Base-by-base conservation (phyloP, 2,888 invertebrate species). In the Parnassius glacialis region DNA sequence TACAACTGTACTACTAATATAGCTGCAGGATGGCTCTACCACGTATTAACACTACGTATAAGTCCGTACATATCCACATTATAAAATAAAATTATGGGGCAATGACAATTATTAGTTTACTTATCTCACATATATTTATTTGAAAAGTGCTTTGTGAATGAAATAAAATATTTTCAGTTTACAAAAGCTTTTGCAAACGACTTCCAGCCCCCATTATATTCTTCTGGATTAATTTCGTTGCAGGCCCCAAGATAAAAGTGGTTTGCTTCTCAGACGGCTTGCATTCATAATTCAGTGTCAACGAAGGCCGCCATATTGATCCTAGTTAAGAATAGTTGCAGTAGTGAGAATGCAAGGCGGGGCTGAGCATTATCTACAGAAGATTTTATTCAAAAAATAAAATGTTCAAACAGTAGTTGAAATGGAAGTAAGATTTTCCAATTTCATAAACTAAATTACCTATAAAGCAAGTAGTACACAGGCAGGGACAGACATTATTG, bases 281-380 rank as follows among this genome's bases (percentile, higher is more conserved):
- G 57, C 58, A 62, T 62, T 62, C 57, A 57, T 57, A 62, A 57
- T 57, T 62, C 62, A 57, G 57, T 62, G 57, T 58, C 57, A 62
- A 62, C 62, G 58, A 62, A 57, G 53, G 34, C 57, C 53, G 57
- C 53, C 34, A 43, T 54, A 62, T 62, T 62, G 62, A 62, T 62
- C 48, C 57, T 53, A 48, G 62, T 57, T 57, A 54, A 57, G 62
- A 54, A 62, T 57, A 62, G 57, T 62, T 54, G 45, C 52, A 52
- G 56, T 52, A 48, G 62, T 62, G 57, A 44, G 53, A 62, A 54
- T 54, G 62, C 57, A 43, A 58, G 50, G 52, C 42, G 57, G 47
- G 42, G 13, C 48, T 57, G 16, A 57, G 53, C 48, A 53, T 57
- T 50, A 53, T 53, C 34, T 54, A 16, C 43, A 53, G 34, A 58